Conservation (phyloP, 2,888 invertebrate genomes). For the Chesias legatella region DNA sequence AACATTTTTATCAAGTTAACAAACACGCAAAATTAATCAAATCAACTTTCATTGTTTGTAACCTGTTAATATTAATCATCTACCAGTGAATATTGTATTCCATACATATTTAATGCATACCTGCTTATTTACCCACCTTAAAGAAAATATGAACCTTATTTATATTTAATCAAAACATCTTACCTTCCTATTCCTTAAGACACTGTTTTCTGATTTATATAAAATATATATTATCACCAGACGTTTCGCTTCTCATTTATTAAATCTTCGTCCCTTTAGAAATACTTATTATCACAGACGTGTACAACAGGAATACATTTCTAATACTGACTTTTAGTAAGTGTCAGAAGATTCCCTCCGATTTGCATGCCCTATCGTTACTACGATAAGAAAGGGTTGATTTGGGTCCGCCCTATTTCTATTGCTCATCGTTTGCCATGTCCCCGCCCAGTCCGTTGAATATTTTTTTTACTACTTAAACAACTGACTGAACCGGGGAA, state of each 20-base stretch:
- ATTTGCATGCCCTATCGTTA: slow-evolving; percentile 60
- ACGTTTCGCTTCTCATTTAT: slow-evolving; percentile 15
- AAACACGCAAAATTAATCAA: no score
- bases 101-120: not conserved
- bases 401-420: slow-evolving; percentile 53
- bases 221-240: slow-evolving; percentile 22
- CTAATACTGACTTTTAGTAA: slow-evolving; percentile 53
- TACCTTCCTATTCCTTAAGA: slow-evolving; percentile 24
- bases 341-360: slow-evolving; percentile 27
- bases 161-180: not conserved
- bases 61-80: no score
- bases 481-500: no score
- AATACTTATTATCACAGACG: slow-evolving; percentile 29
- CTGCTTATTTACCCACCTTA: not conserved
- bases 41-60: no score
- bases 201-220: slow-evolving; percentile 18
- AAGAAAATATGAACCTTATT: not conserved
- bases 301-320: slow-evolving; percentile 46
- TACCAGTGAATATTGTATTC: no score
- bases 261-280: slow-evolving; percentile 37
- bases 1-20: not conserved
- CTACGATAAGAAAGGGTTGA: slow-evolving; percentile 47
- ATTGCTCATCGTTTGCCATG: slow-evolving; percentile 8
- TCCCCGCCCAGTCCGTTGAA: no score
- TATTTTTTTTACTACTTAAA: no score